phyloP scores from a whole-genome alignment of 2,797 vertebrate genomes.

The Enteromius paludinosus region DNA sequence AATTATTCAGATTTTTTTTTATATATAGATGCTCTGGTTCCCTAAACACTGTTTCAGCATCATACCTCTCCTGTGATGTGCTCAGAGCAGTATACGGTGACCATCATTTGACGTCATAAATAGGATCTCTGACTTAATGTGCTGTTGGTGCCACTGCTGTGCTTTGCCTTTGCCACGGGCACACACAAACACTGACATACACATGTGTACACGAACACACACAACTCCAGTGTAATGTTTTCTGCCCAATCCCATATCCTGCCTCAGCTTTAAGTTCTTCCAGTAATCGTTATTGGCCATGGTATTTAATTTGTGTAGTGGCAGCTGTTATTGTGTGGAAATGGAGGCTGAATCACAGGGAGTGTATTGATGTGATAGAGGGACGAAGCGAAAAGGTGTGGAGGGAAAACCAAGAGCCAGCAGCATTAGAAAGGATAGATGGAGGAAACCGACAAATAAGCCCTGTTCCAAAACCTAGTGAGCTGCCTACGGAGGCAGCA shows the following conservation, averaged over 20 bases:
- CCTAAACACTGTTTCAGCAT: constrained; percentile 8
- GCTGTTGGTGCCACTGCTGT: not conserved
- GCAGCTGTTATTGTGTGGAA: constrained; percentile 20
- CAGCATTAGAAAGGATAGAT: constrained; percentile 23
- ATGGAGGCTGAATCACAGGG: constrained; percentile 8
- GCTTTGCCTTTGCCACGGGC: not conserved
- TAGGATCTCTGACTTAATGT: constrained; percentile 26
- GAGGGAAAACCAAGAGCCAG: constrained; percentile 19
- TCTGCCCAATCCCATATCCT: constrained; percentile 13
- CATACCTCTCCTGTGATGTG: not conserved
- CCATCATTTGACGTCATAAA: constrained; percentile 20
- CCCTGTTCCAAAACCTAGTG: not conserved
- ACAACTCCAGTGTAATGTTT: constrained; percentile 24
- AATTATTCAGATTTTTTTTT: not conserved
- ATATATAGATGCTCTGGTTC: not conserved
- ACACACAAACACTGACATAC: constrained; percentile 7
- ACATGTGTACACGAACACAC: constrained; percentile 13
- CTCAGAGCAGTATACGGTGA: not conserved
- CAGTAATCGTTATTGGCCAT: constrained; percentile 34
- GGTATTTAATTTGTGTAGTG: constrained; percentile 24
- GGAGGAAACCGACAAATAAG: not conserved
- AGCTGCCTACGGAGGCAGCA: not conserved
- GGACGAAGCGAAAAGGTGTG: constrained; percentile 25
- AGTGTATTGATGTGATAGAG: constrained; percentile 36
- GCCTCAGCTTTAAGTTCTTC: constrained; percentile 25